A percentile compares a stretch with the other conserved stretches of the same genome.
These are phyloP conservation scores for Gisinianus flammeolus DNA, from an alignment of 2,888 invertebrate genomes.

Conservation along the genomic window DNA sequence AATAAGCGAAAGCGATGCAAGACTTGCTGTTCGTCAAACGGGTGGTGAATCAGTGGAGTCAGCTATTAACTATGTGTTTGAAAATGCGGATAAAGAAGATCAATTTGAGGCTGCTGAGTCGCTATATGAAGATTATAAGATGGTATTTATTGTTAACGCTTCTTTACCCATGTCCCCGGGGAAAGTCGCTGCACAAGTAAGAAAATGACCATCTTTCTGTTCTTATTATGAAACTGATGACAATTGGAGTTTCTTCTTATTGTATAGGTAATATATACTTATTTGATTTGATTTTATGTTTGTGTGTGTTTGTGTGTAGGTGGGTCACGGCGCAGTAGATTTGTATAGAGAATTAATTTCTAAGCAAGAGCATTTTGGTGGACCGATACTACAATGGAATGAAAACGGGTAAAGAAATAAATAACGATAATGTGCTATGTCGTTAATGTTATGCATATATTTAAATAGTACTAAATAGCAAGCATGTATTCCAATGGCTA, in stretches of 20 bases:
- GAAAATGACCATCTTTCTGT: no score
- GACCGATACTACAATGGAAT: conserved; percentile 57
- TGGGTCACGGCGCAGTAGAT: conserved; percentile 56
- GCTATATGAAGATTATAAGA: conserved; percentile 57
- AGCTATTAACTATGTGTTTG: conserved; percentile 58
- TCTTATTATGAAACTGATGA: no score
- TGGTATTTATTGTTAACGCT: conserved; percentile 58
- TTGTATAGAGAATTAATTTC: conserved; percentile 56
- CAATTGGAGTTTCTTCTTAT: no score
- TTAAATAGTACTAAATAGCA: not conserved
- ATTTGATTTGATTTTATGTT: not conserved
- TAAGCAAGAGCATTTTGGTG: conserved; percentile 56
- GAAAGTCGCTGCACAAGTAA: conserved; percentile 59
- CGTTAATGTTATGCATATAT: not conserved
- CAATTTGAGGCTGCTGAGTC: conserved; percentile 38
- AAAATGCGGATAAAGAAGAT: conserved; percentile 51
- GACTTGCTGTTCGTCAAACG: conserved; percentile 54
- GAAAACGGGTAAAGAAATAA: conserved; percentile 55
- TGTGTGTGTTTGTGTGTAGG: conserved; percentile 38
- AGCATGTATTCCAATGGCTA: no score
- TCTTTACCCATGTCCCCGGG: conserved; percentile 58
- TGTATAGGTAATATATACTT: no score
- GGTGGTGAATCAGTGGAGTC: conserved; percentile 58
- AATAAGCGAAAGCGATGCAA: conserved; percentile 49
- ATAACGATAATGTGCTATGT: not conserved